phyloP scores from a whole-genome alignment of 2,888 invertebrate species.

The Amblyjoppa proteus region DNA sequence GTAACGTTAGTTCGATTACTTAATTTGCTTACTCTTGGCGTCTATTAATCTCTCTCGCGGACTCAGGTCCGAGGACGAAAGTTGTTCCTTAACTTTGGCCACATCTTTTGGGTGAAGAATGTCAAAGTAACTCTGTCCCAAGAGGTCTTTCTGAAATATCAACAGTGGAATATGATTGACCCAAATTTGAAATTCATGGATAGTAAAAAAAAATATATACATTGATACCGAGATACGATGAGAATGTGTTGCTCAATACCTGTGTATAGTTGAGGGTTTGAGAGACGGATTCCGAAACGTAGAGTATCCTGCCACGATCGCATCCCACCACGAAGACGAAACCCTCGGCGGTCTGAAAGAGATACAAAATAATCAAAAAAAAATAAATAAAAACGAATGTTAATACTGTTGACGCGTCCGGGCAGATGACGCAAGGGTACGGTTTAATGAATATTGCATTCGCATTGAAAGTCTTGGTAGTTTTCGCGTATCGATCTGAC shows the following conservation, averaged over 20 bases:
- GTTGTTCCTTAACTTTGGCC: constrained; percentile 97
- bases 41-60: constrained; percentile 96
- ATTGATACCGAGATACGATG: background rate
- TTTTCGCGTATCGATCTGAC: constrained; percentile 36
- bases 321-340: constrained; percentile 97
- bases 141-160: constrained; percentile 90
- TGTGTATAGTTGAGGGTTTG: constrained; percentile 93
- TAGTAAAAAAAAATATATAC: background rate
- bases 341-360: constrained; percentile 92
- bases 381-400: background rate
- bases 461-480: constrained; percentile 44
- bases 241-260: constrained; percentile 84
- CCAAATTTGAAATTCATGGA: background rate
- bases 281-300: constrained; percentile 95
- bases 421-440: constrained; percentile 46
- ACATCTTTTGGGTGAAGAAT: constrained; percentile 98
- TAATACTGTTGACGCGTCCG: constrained; percentile 28
- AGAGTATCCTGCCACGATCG: constrained; percentile 95
- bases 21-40: constrained; percentile 91
- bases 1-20: background rate
- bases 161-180: background rate
- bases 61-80: constrained; percentile 95
- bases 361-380: constrained; percentile 8
- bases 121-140: constrained; percentile 97
- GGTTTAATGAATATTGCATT: constrained; percentile 73